Base-by-base conservation (phyloP, 2,113 vertebrate genomes). In the Solenodon paradoxus region DNA sequence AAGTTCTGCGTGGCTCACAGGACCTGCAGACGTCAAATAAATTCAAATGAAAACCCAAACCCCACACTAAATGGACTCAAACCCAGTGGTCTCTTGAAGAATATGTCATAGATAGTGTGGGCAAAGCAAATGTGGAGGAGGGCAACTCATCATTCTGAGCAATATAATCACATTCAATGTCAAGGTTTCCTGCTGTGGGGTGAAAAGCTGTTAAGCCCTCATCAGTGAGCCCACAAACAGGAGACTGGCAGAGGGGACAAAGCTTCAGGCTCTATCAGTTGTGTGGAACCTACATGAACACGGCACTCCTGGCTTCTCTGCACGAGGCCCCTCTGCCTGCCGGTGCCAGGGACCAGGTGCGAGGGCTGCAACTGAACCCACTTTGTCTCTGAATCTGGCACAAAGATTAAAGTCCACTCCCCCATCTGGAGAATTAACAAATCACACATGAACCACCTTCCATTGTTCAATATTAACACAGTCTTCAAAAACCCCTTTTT, bases 281-380 rank as follows among this genome's bases (percentile, higher is more conserved):
- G 32, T 69, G 72, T 92, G 68, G 85, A 96, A 97, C 83, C 97
- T 95, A 96, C 96, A 96, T 79, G 91, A 85, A n/a, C 69, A 7
- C 24, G 24, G 0, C 28, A 9, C 42, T 9, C 15, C 32, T 0
- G 59, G 53, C 59, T 11, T 45, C 42, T 35, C n/a, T 53, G 16
- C 0, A 6, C 0, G 3, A 13, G 75, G 55, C 20, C 49, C 32
- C 38, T 53, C 38, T 4, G 75, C 77, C 5, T 11, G 51, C 55
- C 7, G 32, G 49, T 2, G 20, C 77, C 80, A 5, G 16, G 28
- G 53, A 78, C 30, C 45, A 35, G 63, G 47, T 2, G 22, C 15
- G 80, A 45, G 35, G 47, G 19, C 59, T 59, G 13, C 42, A 19
- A 40, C 0, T 9, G 22, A 30, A 69, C 0, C 32, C 0, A 55